Evolutionary conservation across 2,797 vertebrate genomes (phyloP).

Genomic region (Halcyon badia): DNA sequence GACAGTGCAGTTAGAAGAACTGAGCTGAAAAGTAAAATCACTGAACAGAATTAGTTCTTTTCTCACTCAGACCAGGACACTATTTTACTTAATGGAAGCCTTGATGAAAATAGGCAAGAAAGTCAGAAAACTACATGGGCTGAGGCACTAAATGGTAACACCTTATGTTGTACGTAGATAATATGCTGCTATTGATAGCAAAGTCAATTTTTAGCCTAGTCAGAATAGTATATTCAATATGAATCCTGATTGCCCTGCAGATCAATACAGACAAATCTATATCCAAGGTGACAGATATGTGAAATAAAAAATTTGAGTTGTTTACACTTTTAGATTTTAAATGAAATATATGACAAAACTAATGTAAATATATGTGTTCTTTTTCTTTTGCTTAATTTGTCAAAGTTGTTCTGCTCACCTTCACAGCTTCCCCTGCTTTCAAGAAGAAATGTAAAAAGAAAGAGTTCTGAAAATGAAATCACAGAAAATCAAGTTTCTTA

Average conservation of each 20-base stretch:
- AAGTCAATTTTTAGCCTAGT: not conserved
- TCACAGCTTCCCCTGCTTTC: not conserved
- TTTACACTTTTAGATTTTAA: not conserved
- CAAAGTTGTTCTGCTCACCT: not conserved
- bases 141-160: not conserved
- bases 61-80: too few species aligned
- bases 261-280: slow-evolving; percentile 15
- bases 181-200: not conserved
- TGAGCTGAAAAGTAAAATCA: too few species aligned
- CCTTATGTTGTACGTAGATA: not conserved
- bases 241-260: not conserved
- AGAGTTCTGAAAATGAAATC: not conserved
- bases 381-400: not conserved
- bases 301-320: not conserved
- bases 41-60: too few species aligned
- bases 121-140: not conserved
- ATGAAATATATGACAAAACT: not conserved
- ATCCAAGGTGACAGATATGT: not conserved
- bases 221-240: not conserved
- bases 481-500: slow-evolving; percentile 7
- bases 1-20: too few species aligned
- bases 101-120: not conserved
- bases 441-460: not conserved
- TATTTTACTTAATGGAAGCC: not conserved
- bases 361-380: not conserved